Base-by-base conservation (phyloP, 2,113 vertebrate species). In the Atlantisia rogersi region DNA sequence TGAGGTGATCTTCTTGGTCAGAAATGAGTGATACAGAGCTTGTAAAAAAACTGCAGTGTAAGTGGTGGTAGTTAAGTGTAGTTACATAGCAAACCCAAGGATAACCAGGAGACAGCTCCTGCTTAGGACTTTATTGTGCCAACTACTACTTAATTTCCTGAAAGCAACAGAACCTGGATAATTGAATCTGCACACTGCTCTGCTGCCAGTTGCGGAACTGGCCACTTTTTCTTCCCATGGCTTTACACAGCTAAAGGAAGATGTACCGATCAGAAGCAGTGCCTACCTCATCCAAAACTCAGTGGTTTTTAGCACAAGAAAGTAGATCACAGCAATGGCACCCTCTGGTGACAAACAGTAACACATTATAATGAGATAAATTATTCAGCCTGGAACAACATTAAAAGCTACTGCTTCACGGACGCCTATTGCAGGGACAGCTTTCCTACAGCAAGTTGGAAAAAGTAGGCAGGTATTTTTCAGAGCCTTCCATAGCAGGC, bases 251-350 rank as follows among this genome's bases (percentile, higher is more conserved):
- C 11, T 12, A 3, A 90, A 64, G 50, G 29, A 67, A 82, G 7
- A 32, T 15, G 32, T 46, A 32, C 25, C 2, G 1, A 6, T 37
- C 0, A 83, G 37, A 63, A 80, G 55, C 62, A 60, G 56, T 6
- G 62, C 10, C n/a, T 6, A 65, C 9, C n/a, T 78, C 64, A 53
- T 80, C 82, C 73, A 63, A 84, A 93, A 77, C 14, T 40, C 67
- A 44, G 15, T 25, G 67, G 18, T 1, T 60, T 79, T 82, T 60
- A 82, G 85, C 32, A 83, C 15, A 39, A 67, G 31, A 85, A 37
- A 1, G 18, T 44, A 88, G 81, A 91, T 77, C 94, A 92, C 90
- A 92, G 79, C 88, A 92, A 78, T 90, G 90, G 71, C 92, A 93
- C 92, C 64, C 79, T 82, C 92, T 93, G 82, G 60, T 94, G 94